Conservation (phyloP, 92 coral and sea anemone genomes). For the Pocillopora grandis region DNA sequence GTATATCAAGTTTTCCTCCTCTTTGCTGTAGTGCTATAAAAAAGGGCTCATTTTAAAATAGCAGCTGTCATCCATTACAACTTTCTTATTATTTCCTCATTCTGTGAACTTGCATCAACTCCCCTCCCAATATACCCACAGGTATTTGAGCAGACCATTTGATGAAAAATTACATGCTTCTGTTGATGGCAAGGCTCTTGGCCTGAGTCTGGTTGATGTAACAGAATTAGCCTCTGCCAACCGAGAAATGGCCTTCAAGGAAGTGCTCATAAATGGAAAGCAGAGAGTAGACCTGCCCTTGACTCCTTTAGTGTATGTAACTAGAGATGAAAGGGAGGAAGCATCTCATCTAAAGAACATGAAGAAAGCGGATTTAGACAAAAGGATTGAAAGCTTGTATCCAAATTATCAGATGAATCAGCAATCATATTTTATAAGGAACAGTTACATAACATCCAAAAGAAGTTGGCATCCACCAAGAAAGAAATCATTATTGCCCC, state of each 20-base stretch:
- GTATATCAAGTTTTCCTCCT: too few relatives aligned
- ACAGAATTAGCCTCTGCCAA: conserved; percentile 2
- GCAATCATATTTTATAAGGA: background rate
- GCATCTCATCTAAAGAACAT: conserved; percentile 1
- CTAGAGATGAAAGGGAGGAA: conserved; percentile 21
- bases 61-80: too few relatives aligned
- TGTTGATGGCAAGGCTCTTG: conserved; percentile 24
- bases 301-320: background rate
- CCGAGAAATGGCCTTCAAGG: conserved; percentile 21
- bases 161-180: conserved; percentile 1
- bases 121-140: background rate
- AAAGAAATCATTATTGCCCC: background rate
- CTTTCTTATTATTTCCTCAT: too few relatives aligned
- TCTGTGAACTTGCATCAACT: too few relatives aligned
- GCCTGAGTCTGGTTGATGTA: background rate
- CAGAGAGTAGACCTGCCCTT: conserved; percentile 20
- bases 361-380: background rate
- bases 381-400: background rate
- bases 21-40: too few relatives aligned
- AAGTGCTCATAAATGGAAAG: background rate
- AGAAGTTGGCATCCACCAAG: conserved; percentile 6
- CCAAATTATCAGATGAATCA: background rate
- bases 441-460: background rate
- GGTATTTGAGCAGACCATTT: conserved; percentile 9
- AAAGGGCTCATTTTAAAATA: too few relatives aligned